A percentile compares a stretch with the other conserved stretches of the same genome.
Conservation (phyloP, 2,797 vertebrate genomes). For the Syndactyla subalaris region DNA sequence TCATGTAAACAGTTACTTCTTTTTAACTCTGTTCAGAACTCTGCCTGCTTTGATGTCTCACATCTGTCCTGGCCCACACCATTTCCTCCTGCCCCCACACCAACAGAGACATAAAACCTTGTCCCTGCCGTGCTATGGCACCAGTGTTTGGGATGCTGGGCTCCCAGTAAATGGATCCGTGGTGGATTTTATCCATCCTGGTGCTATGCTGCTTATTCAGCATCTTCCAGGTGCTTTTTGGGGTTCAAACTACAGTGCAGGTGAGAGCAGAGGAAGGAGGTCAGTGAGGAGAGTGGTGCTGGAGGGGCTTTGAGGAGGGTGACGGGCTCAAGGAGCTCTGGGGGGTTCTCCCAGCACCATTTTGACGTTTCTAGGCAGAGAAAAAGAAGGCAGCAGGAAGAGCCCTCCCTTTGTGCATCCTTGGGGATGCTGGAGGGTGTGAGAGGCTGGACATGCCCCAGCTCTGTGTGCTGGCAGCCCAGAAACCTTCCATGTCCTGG, state of each 20-base stretch:
- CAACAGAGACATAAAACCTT: not conserved
- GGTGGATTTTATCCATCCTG: not conserved
- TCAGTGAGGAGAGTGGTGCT: accelerated
- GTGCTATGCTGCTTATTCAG: not conserved
- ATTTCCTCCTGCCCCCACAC: not conserved
- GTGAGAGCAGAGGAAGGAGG: not conserved
- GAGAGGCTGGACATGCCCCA: not conserved
- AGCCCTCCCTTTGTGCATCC: not conserved
- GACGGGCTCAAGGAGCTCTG: not conserved
- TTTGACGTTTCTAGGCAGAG: not conserved
- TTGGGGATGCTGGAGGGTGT: not conserved
- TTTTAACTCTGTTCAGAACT: not conserved
- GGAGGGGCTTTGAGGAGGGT: not conserved
- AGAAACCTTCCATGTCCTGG: not conserved
- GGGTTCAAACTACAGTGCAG: not conserved
- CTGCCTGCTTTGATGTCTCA: not conserved
- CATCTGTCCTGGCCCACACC: not conserved
- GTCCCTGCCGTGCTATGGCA: accelerated
- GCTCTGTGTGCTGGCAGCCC: not conserved
- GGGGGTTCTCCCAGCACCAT: not conserved
- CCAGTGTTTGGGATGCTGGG: accelerated
- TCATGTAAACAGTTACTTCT: constrained; percentile 4
- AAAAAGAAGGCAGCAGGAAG: not conserved
- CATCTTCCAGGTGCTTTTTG: not conserved
- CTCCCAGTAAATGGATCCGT: accelerated